Evolutionary conservation across 2,797 vertebrate genomes (phyloP).

Genomic region (Nasua narica): DNA sequence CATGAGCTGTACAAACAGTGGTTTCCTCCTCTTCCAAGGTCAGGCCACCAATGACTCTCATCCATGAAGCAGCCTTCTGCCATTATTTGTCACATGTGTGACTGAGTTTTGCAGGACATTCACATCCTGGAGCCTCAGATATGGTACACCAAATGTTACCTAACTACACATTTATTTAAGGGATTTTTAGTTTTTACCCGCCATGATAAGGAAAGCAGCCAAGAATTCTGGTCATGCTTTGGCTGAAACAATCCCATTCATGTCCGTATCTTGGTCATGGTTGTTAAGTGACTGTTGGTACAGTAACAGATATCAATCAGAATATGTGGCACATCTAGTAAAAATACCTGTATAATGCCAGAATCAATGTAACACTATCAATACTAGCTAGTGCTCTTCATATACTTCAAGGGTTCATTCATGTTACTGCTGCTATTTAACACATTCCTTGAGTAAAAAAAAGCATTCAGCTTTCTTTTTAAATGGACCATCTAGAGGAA

Average conservation of each 20-base stretch:
- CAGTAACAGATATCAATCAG: not conserved
- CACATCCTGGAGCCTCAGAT: not conserved
- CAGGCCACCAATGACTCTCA: not conserved
- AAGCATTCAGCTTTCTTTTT: not conserved
- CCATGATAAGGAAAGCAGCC: not conserved
- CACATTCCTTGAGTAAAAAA: conserved; percentile 2
- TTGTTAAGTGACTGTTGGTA: not conserved
- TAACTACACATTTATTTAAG: not conserved
- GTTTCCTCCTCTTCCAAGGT: not conserved
- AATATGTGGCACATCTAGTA: not conserved
- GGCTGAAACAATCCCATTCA: not conserved
- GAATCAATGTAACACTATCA: not conserved
- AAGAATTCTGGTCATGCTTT: conserved; percentile 1
- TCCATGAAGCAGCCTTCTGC: not conserved
- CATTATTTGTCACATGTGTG: not conserved
- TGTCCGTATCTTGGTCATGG: fast-evolving
- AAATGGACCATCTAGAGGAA: not conserved
- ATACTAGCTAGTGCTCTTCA: not conserved
- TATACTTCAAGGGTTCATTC: not conserved
- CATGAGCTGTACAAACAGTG: not conserved
- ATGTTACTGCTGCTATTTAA: not conserved
- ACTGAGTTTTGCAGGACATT: not conserved
- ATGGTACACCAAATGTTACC: not conserved
- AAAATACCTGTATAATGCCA: not conserved
- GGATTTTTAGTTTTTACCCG: not conserved